Conservation (phyloP, 2,797 vertebrate genomes). For the Heteromormyrus szaboi region DNA sequence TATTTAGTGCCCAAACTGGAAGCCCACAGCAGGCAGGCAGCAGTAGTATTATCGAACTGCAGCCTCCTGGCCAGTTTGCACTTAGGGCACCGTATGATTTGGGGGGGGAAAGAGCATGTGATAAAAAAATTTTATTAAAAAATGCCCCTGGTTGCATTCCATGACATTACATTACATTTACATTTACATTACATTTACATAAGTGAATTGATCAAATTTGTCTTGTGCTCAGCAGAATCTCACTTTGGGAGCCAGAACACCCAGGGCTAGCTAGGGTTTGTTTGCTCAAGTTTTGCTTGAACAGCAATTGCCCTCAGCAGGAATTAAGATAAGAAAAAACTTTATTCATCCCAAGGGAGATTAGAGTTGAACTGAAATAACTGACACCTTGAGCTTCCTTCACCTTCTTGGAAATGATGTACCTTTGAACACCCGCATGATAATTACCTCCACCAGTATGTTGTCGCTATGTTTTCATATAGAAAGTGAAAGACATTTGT, state of each 20-base stretch:
- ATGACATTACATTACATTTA: neutral
- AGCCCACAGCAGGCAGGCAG: neutral
- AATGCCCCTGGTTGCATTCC: neutral
- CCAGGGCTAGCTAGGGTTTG: neutral
- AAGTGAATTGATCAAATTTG: neutral
- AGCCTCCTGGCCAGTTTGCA: neutral
- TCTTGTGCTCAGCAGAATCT: neutral
- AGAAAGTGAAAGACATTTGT: neutral
- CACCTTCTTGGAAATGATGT: neutral
- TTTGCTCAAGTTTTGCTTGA: neutral
- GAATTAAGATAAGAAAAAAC: neutral
- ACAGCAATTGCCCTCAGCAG: neutral
- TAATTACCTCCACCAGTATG: neutral
- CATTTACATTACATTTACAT: neutral
- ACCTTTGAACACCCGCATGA: neutral
- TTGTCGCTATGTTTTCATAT: neutral
- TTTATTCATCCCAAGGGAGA: neutral
- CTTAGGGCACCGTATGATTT: neutral
- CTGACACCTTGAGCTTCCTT: neutral
- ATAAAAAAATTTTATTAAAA: neutral
- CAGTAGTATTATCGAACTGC: neutral
- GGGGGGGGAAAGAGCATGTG: neutral
- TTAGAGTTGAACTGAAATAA: neutral
- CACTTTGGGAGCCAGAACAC: neutral
- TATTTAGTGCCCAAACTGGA: neutral